Base-by-base conservation (phyloP, 2,113 vertebrate species). In the Dendropsophus ebraccatus region DNA sequence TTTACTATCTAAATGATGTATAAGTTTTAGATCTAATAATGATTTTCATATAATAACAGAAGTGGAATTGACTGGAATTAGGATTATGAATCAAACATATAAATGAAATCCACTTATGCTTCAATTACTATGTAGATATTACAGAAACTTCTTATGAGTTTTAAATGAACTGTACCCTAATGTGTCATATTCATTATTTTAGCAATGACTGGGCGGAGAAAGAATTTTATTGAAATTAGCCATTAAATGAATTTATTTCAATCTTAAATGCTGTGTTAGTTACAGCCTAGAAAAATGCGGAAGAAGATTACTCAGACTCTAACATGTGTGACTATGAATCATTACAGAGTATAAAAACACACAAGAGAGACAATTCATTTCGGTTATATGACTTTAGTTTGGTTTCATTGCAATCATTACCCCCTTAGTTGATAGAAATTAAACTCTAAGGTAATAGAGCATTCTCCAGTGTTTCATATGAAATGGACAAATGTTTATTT, bases 171-270 rank as follows among this genome's bases (percentile, higher is more conserved):
- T 84, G 52, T 25, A 58, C 65, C 81, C 28, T 58, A 84, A 73
- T 84, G 69, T 60, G 37, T 35, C n/a, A n/a, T 73, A 74, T 58
- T 84, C 72, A 84, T 84, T 84, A 60, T 58, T 84, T 45, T 84
- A 75, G 73, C 10, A 41, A 56, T 56, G 82, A 56, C 70, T 60
- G 52, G 70, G 56, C 28, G 76, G 25, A 50, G 73, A 77, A 11
- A 77, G 25, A 77, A 45, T 75, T 84, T 60, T 77, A 49, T 60
- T 77, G 72, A 65, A 84, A 65, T 85, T 65, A 56, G 32, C 62
- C 49, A 50, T 85, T 78, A 85, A 69, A 79, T 79, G 49, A 79
- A 78, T 79, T 85, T 5, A 85, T 70, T 85, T 79, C 23, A 79
- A 16, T 79, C 21, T 79, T 78, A 56, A 85, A 69, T 67, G 49